Conservation (phyloP, 2,113 vertebrate species). For the Martes martes region DNA sequence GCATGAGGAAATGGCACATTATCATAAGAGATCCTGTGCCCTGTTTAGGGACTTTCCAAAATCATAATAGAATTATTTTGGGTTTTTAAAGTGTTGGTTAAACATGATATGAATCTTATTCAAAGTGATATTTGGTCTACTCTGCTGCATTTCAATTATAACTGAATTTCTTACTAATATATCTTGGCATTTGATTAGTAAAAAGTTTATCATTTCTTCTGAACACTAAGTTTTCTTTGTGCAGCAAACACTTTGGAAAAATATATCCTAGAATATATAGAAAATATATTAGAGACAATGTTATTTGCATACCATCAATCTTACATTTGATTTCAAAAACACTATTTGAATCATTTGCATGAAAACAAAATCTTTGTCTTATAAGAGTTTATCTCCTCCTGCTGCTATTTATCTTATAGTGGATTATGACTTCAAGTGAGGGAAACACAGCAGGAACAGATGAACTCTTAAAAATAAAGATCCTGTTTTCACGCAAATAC, state of each 20-base stretch:
- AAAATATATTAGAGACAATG: constrained; percentile 26
- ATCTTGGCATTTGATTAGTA: constrained; percentile 16
- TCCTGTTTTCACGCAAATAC: constrained; percentile 53
- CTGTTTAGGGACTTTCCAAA: neutral
- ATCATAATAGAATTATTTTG: neutral
- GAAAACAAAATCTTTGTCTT: constrained; percentile 65
- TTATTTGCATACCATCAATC: constrained; percentile 47
- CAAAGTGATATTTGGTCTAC: neutral
- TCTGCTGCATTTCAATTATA: neutral
- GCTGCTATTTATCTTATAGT: constrained; percentile 22
- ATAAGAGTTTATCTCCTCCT: constrained; percentile 46
- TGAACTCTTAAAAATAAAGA: constrained; percentile 49
- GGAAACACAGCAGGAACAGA: constrained; percentile 40
- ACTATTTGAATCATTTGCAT: constrained; percentile 47
- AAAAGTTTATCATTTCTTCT: neutral
- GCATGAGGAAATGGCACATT: neutral
- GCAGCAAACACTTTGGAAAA: neutral
- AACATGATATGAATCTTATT: neutral
- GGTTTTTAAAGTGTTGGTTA: neutral
- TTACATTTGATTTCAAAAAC: constrained; percentile 50
- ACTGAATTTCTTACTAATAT: constrained; percentile 8
- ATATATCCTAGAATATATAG: neutral
- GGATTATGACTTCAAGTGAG: constrained; percentile 47
- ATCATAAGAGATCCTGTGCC: neutral
- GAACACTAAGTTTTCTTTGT: constrained; percentile 1